Percentiles rank a stretch among this genome's conserved stretches.
Conservation (phyloP, 2,888 invertebrate genomes). For the Drosophila sordidula region DNA sequence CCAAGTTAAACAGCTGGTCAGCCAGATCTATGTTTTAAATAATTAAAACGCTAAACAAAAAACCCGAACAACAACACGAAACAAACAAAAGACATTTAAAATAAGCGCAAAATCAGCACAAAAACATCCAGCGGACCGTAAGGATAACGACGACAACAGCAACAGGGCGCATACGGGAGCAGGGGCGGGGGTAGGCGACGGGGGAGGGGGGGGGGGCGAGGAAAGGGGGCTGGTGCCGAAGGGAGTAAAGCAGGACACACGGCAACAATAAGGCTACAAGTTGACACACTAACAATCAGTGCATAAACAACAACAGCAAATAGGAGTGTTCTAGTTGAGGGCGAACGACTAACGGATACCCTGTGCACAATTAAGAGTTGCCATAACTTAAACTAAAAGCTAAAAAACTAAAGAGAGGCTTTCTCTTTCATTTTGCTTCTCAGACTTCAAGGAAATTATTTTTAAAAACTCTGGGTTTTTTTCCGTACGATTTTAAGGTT, state of each 20-base stretch:
- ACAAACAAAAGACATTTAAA: constrained; percentile 63
- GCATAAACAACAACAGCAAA: constrained; percentile 29
- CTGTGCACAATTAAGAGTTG: neutral
- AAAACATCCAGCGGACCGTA: constrained; percentile 65
- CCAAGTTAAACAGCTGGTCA: constrained; percentile 29
- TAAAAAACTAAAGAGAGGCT: no score
- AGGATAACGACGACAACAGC: constrained; percentile 50
- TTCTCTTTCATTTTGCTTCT: no score
- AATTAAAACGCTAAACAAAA: constrained; percentile 48
- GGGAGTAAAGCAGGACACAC: constrained; percentile 21
- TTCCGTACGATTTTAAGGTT: no score
- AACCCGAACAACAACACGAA: constrained; percentile 17
- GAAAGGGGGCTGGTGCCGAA: neutral
- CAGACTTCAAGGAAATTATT: no score
- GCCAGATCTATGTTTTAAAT: constrained; percentile 50
- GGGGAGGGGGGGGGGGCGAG: no score
- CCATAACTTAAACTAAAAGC: no score
- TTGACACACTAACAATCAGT: constrained; percentile 60
- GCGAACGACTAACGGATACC: neutral
- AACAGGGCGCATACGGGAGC: constrained; percentile 1
- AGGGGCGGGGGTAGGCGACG: neutral
- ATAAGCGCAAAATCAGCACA: constrained; percentile 73
- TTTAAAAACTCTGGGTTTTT: no score
- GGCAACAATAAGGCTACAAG: constrained; percentile 56
- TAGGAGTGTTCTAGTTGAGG: neutral